Evolutionary conservation across 1,140 invertebrate genomes (phyloP).

Genomic region (Phymorhynchus buccinoides): DNA sequence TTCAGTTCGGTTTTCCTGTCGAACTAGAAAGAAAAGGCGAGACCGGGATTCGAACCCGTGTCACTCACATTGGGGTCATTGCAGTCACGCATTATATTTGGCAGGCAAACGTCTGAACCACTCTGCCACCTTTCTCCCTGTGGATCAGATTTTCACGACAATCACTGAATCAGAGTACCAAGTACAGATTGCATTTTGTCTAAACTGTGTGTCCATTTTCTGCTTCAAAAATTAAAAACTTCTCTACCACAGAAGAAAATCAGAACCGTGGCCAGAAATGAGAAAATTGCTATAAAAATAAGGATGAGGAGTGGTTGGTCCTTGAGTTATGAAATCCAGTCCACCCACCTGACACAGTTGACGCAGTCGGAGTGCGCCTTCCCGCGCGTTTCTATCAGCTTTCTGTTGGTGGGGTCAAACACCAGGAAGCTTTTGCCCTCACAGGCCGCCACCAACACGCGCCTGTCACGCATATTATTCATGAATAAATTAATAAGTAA

Average conservation of each 20-base stretch:
- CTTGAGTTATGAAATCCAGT: neutral
- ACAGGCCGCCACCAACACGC: constrained; percentile 89
- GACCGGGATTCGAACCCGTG: no score
- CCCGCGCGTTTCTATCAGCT: constrained; percentile 82
- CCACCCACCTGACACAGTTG: constrained; percentile 83
- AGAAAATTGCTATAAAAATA: neutral
- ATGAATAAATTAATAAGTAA: no score
- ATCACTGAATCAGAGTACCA: neutral
- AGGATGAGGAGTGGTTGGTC: no score
- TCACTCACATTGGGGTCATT: no score
- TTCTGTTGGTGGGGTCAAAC: constrained; percentile 88
- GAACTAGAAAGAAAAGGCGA: no score
- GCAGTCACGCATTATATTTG: no score
- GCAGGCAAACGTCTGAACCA: no score
- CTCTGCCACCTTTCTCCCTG: no score
- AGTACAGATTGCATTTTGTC: neutral
- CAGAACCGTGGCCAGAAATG: neutral
- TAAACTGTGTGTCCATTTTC: neutral
- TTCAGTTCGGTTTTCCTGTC: no score
- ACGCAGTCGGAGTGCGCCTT: constrained; percentile 92
- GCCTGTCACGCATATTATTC: constrained; percentile 79
- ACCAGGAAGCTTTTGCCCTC: constrained; percentile 90
- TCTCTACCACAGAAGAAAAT: neutral
- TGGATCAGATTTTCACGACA: no score
- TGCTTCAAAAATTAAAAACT: neutral